Evolutionary conservation across 2,113 vertebrate species (phyloP).

Genomic region (Zosterops borbonicus): DNA sequence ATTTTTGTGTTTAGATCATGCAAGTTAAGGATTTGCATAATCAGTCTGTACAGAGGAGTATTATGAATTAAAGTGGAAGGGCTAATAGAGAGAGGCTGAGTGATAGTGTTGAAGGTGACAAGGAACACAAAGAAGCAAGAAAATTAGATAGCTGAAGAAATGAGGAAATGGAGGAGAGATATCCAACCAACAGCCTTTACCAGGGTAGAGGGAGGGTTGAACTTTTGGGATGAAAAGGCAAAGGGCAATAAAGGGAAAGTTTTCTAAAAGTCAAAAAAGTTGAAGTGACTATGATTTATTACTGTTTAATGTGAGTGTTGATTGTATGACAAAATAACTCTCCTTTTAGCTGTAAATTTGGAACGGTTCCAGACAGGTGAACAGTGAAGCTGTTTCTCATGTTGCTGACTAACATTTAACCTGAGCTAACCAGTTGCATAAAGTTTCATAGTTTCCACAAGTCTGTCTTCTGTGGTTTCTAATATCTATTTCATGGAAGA

Average conservation of each 20-base stretch:
- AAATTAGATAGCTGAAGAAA: not conserved
- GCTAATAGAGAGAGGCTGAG: not conserved
- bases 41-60: not conserved
- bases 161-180: not conserved
- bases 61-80: not conserved
- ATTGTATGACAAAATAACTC: not conserved
- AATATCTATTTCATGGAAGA: not conserved
- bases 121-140: not conserved
- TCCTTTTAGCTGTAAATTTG: not conserved
- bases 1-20: not conserved
- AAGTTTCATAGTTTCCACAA: not conserved
- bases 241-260: not conserved
- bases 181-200: not conserved
- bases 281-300: not conserved
- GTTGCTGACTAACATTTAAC: not conserved
- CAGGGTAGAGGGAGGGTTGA: not conserved
- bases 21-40: not conserved
- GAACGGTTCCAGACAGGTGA: not conserved
- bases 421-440: not conserved
- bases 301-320: fast-evolving
- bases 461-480: not conserved
- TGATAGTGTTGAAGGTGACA: not conserved
- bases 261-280: not conserved
- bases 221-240: not conserved
- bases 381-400: not conserved